phyloP scores from a whole-genome alignment of 2,888 invertebrate genomes.

The Philonicus albiceps region DNA sequence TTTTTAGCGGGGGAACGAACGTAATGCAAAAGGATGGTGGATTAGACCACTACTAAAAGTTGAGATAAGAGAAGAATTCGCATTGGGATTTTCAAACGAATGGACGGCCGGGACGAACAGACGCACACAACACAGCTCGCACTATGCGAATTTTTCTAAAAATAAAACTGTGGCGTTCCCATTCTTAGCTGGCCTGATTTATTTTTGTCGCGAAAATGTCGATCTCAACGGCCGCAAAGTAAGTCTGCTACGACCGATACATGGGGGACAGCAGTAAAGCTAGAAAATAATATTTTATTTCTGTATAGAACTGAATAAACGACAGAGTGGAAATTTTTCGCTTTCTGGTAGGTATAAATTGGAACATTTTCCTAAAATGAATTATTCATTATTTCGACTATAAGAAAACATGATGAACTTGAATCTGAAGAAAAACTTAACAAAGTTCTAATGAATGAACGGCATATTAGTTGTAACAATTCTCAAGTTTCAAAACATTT shows the following conservation, averaged over 20 bases:
- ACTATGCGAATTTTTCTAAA: constrained; percentile 4
- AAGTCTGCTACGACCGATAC: background rate
- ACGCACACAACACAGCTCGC: background rate
- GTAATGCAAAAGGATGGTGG: background rate
- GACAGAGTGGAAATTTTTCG: background rate
- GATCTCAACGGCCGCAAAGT: background rate
- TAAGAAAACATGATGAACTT: background rate
- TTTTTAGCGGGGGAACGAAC: background rate
- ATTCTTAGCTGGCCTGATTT: constrained; percentile 9
- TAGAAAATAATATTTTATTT: background rate
- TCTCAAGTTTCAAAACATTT: no score
- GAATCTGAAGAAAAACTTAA: no score
- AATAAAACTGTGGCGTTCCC: constrained; percentile 21
- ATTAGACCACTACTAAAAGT: background rate
- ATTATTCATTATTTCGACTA: background rate
- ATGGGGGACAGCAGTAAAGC: background rate
- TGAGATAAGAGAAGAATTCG: background rate
- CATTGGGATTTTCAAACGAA: background rate
- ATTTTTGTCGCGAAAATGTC: constrained; percentile 16
- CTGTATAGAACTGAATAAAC: background rate
- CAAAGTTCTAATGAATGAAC: no score
- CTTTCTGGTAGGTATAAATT: background rate
- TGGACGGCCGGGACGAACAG: background rate
- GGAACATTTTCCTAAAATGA: background rate
- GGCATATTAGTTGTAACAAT: no score